Percentiles rank a stretch among this genome's conserved stretches.
phyloP scores from a whole-genome alignment of 2,888 invertebrate genomes.

The Aleiodes leptofemur region DNA sequence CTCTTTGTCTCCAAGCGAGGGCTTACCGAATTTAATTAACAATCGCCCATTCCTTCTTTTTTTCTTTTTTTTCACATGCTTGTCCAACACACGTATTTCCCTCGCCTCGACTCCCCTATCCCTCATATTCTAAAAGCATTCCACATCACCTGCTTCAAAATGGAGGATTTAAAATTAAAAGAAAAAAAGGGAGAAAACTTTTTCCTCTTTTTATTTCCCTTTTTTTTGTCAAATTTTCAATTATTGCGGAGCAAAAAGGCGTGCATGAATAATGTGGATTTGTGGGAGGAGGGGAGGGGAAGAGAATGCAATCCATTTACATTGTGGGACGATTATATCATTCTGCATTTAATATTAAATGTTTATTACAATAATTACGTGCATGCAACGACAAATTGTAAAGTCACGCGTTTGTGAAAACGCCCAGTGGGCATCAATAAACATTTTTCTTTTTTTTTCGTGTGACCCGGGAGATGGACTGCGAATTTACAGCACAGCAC shows the following conservation, averaged over 20 bases:
- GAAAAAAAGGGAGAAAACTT: not conserved
- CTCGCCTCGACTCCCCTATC: slow-evolving; percentile 23
- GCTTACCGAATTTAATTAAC: slow-evolving; percentile 69
- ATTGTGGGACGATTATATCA: slow-evolving; percentile 38
- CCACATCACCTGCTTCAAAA: slow-evolving; percentile 12
- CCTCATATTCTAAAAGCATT: slow-evolving; percentile 5
- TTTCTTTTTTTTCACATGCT: slow-evolving; percentile 67
- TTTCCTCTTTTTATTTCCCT: not conserved
- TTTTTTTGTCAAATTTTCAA: slow-evolving; percentile 40
- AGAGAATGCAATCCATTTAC: slow-evolving; percentile 16
- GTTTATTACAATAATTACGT: slow-evolving; percentile 40
- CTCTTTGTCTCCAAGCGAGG: slow-evolving; percentile 38
- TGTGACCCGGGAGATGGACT: not conserved
- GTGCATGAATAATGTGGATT: slow-evolving; percentile 39
- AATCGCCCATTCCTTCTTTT: slow-evolving; percentile 58
- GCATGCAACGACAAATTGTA: slow-evolving; percentile 45
- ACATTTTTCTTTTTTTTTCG: not conserved
- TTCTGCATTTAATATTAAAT: slow-evolving; percentile 22
- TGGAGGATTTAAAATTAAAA: not conserved
- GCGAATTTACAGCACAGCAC: not conserved
- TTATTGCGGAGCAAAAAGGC: slow-evolving; percentile 32
- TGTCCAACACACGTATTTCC: slow-evolving; percentile 47
- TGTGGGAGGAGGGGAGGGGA: not conserved
- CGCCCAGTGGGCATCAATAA: slow-evolving; percentile 33
- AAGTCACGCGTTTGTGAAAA: slow-evolving; percentile 37